phyloP scores from a whole-genome alignment of 1,140 invertebrate species.

The Leptinotarsa defecta region DNA sequence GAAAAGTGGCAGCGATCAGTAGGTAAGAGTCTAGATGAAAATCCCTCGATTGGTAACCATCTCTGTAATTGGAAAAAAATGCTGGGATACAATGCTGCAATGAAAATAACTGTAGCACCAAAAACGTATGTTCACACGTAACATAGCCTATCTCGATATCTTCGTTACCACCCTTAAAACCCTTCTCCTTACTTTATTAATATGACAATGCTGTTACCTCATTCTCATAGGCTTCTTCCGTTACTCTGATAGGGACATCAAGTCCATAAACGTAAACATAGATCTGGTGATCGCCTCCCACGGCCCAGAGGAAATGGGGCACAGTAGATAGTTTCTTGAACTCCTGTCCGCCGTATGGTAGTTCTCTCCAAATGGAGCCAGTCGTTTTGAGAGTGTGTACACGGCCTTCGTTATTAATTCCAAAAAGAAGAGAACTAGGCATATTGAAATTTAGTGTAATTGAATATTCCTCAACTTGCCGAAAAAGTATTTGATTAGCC shows the following conservation, averaged over 20 bases:
- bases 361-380: conserved; percentile 80
- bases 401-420: conserved; percentile 83
- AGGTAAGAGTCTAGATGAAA: conserved; percentile 77
- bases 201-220: conserved; percentile 62
- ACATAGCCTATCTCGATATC: too few species aligned
- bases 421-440: conserved; percentile 80
- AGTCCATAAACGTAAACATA: conserved; percentile 87
- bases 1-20: conserved; percentile 87
- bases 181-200: too few species aligned
- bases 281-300: conserved; percentile 88
- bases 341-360: conserved; percentile 81
- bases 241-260: conserved; percentile 87
- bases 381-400: conserved; percentile 80
- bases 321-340: conserved; percentile 86
- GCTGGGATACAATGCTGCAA: too few species aligned
- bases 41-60: conserved; percentile 90
- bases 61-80: conserved; percentile 58
- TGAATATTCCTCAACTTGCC: background rate
- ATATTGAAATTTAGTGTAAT: conserved; percentile 50
- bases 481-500: background rate
- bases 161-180: too few species aligned
- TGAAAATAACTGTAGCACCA: too few species aligned
- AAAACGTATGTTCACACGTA: too few species aligned
- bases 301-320: conserved; percentile 85
- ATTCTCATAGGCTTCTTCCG: conserved; percentile 91